Conservation (phyloP, 2,797 vertebrate genomes). For the Psittacula derbiana region DNA sequence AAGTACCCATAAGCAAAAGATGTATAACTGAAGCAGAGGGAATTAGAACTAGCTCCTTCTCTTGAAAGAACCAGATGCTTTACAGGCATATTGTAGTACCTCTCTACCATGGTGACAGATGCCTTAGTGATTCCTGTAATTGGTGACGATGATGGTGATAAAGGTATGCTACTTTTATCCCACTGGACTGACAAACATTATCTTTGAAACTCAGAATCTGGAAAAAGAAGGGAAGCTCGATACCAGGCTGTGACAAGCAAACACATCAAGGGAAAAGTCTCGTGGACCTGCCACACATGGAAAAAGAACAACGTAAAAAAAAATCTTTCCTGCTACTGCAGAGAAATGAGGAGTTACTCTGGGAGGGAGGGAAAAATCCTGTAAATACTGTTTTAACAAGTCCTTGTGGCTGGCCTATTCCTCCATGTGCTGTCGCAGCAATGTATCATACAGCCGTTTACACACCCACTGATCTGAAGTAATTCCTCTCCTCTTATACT, state of each 20-base stretch:
- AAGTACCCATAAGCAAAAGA: conserved; percentile 72
- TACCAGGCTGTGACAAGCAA: neutral
- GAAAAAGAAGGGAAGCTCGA: neutral
- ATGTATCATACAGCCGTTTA: conserved; percentile 1
- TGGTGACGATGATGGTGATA: conserved; percentile 36
- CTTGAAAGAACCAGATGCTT: conserved; percentile 62
- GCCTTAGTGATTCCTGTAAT: conserved; percentile 34
- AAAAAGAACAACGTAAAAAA: neutral
- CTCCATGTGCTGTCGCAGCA: neutral
- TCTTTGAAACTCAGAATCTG: neutral
- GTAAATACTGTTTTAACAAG: conserved; percentile 22
- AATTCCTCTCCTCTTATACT: neutral
- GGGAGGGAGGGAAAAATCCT: neutral
- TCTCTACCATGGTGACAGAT: conserved; percentile 26
- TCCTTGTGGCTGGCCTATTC: neutral
- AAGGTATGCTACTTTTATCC: conserved; percentile 26
- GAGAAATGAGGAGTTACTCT: neutral
- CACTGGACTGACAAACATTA: conserved; percentile 1
- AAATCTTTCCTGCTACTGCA: neutral
- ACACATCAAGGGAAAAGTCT: conserved; percentile 13
- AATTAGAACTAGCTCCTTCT: conserved; percentile 60
- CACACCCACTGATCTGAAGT: conserved; percentile 3
- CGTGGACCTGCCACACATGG: neutral
- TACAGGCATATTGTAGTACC: conserved; percentile 29
- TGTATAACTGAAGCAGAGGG: conserved; percentile 67